Percentiles rank a stretch among this genome's conserved stretches.
Evolutionary conservation across 2,888 invertebrate species (phyloP).

Genomic region (Parnassius mnemosyne): DNA sequence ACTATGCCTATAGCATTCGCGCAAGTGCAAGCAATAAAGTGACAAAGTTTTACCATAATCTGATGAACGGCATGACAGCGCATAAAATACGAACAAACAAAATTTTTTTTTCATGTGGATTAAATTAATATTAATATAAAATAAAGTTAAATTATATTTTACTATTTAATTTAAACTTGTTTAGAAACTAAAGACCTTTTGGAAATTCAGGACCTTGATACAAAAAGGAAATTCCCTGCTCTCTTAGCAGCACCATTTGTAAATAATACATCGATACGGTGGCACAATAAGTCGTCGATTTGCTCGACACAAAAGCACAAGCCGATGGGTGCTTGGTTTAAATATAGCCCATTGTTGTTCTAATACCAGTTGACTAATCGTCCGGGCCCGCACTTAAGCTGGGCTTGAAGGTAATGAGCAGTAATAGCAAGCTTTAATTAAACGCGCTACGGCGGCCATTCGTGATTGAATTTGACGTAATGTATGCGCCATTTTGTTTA

Average conservation of each 20-base stretch:
- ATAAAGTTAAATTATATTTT: too few species aligned
- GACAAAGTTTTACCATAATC: too few species aligned
- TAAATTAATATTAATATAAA: too few species aligned
- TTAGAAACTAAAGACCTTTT: too few species aligned
- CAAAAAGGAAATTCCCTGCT: not conserved
- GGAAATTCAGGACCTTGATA: not conserved
- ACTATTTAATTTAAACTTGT: too few species aligned
- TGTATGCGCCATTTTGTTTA: conserved; percentile 25
- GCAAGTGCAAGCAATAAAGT: too few species aligned
- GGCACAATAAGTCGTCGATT: conserved; percentile 52
- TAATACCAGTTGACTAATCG: conserved; percentile 70
- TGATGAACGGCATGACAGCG: too few species aligned
- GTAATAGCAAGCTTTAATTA: conserved; percentile 53
- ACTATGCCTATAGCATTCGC: too few species aligned
- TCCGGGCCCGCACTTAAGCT: conserved; percentile 32
- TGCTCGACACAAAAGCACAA: conserved; percentile 45
- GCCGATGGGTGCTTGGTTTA: conserved; percentile 44
- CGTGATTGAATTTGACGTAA: conserved; percentile 36
- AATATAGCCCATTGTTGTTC: conserved; percentile 71
- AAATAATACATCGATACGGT: conserved; percentile 31
- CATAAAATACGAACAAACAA: too few species aligned
- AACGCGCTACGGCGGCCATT: conserved; percentile 35
- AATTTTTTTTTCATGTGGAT: too few species aligned
- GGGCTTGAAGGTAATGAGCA: conserved; percentile 45
- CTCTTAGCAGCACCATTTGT: conserved; percentile 12